Conservation (phyloP, 92 coral and sea anemone species). For the Muricea muricata region DNA sequence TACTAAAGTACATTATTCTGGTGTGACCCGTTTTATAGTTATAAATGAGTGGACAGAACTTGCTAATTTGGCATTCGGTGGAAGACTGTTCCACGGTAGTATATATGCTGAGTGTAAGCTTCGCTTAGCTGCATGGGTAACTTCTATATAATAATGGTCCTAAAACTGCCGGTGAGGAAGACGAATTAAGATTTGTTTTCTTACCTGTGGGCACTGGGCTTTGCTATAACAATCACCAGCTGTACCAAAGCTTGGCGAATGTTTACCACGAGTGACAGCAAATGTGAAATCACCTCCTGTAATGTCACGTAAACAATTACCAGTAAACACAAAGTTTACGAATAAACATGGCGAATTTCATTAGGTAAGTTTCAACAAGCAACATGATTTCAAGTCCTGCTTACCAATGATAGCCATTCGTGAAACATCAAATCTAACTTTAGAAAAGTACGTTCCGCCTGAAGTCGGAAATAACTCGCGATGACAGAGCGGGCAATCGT, state of each 20-base stretch:
- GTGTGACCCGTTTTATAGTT: too few species aligned
- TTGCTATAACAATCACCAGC: conserved; percentile 97
- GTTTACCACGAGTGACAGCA: conserved; percentile 80
- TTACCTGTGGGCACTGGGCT: conserved; percentile 88
- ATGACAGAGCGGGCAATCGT: conserved; percentile 77
- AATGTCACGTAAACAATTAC: too few species aligned
- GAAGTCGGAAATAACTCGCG: conserved; percentile 69
- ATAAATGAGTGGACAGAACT: too few species aligned
- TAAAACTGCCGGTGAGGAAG: too few species aligned
- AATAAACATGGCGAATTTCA: not conserved
- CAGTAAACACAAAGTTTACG: not conserved
- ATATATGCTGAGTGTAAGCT: too few species aligned
- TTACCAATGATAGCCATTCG: conserved; percentile 80
- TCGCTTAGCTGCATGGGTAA: too few species aligned
- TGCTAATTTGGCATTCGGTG: too few species aligned
- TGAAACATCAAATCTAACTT: conserved; percentile 76
- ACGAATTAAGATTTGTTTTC: too few species aligned
- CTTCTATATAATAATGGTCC: too few species aligned
- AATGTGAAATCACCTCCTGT: conserved; percentile 86
- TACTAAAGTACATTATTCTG: too few species aligned
- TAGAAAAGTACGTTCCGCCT: conserved; percentile 92
- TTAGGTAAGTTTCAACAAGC: too few species aligned
- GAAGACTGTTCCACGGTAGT: too few species aligned
- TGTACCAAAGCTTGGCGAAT: conserved; percentile 84
- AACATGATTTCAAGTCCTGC: conserved; percentile 2